Percentiles rank a stretch among this genome's conserved stretches.
Evolutionary conservation across 2,113 vertebrate genomes (phyloP).

Genomic region (Rafetus swinhoei): DNA sequence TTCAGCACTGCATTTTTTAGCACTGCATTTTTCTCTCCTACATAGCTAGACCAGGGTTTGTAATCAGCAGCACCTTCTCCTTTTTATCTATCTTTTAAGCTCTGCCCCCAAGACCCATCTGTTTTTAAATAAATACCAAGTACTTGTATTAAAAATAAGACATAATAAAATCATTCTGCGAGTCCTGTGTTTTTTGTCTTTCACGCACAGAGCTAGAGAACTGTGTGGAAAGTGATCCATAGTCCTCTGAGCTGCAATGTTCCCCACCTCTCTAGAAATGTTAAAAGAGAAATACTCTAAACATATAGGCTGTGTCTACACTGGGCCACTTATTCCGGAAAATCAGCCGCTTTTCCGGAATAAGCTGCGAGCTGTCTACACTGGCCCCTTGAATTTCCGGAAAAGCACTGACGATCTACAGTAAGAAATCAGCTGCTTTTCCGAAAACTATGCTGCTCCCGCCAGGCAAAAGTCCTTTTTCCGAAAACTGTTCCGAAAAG

Average conservation of each 20-base stretch:
- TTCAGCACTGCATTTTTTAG: not conserved
- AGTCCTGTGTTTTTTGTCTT: not conserved
- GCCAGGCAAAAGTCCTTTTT: too few species aligned
- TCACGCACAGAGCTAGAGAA: not conserved
- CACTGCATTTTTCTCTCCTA: not conserved
- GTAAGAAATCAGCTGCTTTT: too few species aligned
- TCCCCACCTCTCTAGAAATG: not conserved
- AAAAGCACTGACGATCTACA: too few species aligned
- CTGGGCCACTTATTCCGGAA: too few species aligned
- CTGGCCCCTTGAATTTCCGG: too few species aligned
- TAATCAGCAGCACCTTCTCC: not conserved
- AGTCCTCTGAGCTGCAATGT: not conserved
- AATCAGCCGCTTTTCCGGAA: too few species aligned
- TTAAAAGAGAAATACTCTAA: not conserved
- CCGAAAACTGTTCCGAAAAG: too few species aligned
- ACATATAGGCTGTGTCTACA: too few species aligned
- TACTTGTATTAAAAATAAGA: not conserved
- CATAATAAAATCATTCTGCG: not conserved
- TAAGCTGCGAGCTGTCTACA: too few species aligned
- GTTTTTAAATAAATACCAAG: not conserved
- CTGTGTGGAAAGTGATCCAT: accelerated
- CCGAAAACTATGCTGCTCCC: too few species aligned
- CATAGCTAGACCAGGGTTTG: not conserved
- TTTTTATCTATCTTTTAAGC: not conserved
- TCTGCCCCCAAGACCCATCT: not conserved